Percentiles rank a stretch among this genome's conserved stretches.
phyloP scores from a whole-genome alignment of 2,797 vertebrate species.

The Atherinosoma microstoma region DNA sequence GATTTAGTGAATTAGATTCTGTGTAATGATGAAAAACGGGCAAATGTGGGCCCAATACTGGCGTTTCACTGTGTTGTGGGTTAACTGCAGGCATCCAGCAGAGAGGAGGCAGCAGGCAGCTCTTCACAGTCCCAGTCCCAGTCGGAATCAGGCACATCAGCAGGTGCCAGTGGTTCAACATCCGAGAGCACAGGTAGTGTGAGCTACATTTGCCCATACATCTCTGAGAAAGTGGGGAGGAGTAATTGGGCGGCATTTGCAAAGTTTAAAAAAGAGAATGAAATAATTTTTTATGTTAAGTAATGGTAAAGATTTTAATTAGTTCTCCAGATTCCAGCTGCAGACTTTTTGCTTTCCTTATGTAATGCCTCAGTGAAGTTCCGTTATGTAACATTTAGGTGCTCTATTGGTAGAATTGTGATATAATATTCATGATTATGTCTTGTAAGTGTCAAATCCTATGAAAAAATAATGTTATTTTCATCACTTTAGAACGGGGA shows the following conservation, averaged over 20 bases:
- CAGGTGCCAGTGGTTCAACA: conserved; percentile 62
- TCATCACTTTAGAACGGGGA: neutral
- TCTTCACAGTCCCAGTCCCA: conserved; percentile 60
- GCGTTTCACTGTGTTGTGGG: neutral
- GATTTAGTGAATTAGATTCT: neutral
- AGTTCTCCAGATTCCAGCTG: neutral
- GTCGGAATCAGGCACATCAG: conserved; percentile 62
- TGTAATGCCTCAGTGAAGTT: neutral
- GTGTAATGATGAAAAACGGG: neutral
- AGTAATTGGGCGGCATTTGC: neutral
- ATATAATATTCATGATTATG: neutral
- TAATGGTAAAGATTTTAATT: neutral
- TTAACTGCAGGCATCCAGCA: conserved; percentile 60
- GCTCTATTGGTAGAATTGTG: neutral
- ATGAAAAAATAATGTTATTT: neutral
- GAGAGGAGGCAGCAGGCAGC: conserved; percentile 60
- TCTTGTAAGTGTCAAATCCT: neutral
- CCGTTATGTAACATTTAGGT: neutral
- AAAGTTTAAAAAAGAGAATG: neutral
- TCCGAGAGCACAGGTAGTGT: conserved; percentile 77
- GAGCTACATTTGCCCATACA: neutral
- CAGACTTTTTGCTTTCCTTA: neutral
- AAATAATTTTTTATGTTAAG: neutral
- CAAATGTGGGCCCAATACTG: neutral
- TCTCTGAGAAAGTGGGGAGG: neutral